Evolutionary conservation across 1,140 invertebrate species (phyloP), one percentile per base, ranked within the genome.

Genomic region (Macrosteles quadrilineatus): DNA sequence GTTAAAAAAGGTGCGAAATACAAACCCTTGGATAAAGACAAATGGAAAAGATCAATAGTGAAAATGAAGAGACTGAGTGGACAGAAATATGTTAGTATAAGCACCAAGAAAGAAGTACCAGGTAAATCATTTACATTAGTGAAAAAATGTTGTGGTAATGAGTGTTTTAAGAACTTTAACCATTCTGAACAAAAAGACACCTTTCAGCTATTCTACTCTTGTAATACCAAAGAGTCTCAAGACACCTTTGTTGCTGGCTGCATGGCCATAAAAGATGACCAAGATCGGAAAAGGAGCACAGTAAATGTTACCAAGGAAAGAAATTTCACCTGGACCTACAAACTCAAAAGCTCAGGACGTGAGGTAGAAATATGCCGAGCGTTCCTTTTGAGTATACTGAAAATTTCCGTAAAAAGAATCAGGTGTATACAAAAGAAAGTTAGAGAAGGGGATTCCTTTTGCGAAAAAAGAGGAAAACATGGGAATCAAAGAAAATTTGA

Each of bases 381-480:
- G 21, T 59, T 59, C 27, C 21, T 59, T 17, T 23, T 59, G 55
- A 11, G 21, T 59, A 23, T 59, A 27, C 11, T 59, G 3, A 9
- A 59, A 23, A 27, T 59, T 23, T 59, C 55, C 9, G 55, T 23
- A 59, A 59, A 59, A 59, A 59, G 23, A 59, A 19, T 59, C 6
- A 9, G 55, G 11, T 9, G 43, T 23, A 43, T 67, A 31, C 65
- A 67, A 31, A 19, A 43, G 23, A 67, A 67, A 27, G 45, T 67
- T 67, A 21, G 27, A 11, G 19, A 11, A 21, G 45, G 65, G 21
- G 65, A 67, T 21, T 14, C 32, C 11, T 67, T 67, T 23, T 25
- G 45, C 19, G 65, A 67, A 19, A n/a, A 27, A 67, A 67, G 65
- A 36, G 40, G 65, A 67, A 67, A 67, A 23, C 12, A 32, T 45